phyloP scores from a whole-genome alignment of 2,113 vertebrate species.

The Pongo abelii region DNA sequence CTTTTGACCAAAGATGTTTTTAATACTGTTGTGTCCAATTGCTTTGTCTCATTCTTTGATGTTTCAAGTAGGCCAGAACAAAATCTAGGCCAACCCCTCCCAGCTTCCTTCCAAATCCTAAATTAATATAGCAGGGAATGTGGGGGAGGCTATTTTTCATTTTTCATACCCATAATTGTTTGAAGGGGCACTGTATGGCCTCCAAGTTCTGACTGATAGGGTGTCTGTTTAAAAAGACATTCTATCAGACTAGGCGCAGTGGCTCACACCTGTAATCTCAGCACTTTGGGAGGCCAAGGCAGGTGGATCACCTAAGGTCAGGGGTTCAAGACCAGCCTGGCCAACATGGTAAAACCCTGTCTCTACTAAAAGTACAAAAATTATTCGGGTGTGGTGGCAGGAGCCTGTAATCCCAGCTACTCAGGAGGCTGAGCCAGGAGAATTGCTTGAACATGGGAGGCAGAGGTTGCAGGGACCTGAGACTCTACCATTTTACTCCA shows the following conservation, averaged over 20 bases:
- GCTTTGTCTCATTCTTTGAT: constrained; percentile 36
- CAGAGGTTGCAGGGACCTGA: no score
- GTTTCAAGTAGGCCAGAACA: constrained; percentile 41
- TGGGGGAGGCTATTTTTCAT: background rate
- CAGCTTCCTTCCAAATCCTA: background rate
- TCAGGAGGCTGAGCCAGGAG: no score
- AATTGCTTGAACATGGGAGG: no score
- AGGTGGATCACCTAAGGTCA: no score
- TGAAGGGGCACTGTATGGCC: background rate
- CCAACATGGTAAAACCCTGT: no score
- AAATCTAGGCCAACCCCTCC: background rate
- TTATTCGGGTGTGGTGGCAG: no score
- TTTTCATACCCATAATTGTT: background rate
- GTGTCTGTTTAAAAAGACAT: background rate
- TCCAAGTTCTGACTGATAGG: background rate
- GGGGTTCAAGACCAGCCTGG: no score
- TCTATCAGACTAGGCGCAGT: background rate
- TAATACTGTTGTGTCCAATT: background rate
- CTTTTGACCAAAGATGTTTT: constrained; percentile 33
- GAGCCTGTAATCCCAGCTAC: no score
- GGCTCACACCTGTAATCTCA: no score
- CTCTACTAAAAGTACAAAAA: no score
- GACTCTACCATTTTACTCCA: no score
- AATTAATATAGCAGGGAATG: background rate
- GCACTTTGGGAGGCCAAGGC: no score